Conservation (phyloP, 2,888 invertebrate species). For the Eupithecia exiguata region DNA sequence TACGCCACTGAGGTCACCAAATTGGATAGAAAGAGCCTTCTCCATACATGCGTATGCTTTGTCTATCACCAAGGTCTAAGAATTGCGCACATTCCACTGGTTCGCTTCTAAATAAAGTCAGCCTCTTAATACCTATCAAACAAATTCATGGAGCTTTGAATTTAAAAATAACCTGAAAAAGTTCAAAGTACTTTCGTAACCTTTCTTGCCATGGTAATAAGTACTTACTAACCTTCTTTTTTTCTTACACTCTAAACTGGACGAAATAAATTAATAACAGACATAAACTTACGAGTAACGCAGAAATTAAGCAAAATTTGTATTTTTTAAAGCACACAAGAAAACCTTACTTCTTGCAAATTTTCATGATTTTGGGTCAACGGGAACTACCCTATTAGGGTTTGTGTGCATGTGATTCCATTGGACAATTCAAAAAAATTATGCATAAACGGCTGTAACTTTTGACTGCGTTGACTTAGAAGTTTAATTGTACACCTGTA, state of each 20-base stretch:
- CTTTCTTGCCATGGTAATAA: constrained; percentile 2
- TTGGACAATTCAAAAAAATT: too few relatives aligned
- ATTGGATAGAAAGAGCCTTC: background rate
- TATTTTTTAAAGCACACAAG: too few relatives aligned
- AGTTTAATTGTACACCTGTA: too few relatives aligned
- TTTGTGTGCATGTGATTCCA: too few relatives aligned
- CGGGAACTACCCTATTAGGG: too few relatives aligned
- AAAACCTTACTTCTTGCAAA: too few relatives aligned
- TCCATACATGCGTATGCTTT: background rate
- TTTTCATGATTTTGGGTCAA: too few relatives aligned
- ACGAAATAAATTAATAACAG: background rate
- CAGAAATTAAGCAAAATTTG: too few relatives aligned
- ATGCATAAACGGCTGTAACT: too few relatives aligned
- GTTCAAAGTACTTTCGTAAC: background rate
- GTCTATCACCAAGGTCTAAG: background rate
- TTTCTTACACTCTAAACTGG: background rate
- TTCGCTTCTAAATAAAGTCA: background rate
- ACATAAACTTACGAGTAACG: too few relatives aligned
- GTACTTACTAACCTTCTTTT: background rate
- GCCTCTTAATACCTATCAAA: background rate
- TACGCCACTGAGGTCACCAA: background rate
- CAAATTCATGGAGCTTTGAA: constrained; percentile 1
- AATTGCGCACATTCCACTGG: background rate
- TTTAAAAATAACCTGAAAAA: background rate
- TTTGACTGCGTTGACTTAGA: too few relatives aligned